These are phyloP conservation scores for Osmerus mordax DNA, from an alignment of 2,113 vertebrate species.

Conservation along the genomic window DNA sequence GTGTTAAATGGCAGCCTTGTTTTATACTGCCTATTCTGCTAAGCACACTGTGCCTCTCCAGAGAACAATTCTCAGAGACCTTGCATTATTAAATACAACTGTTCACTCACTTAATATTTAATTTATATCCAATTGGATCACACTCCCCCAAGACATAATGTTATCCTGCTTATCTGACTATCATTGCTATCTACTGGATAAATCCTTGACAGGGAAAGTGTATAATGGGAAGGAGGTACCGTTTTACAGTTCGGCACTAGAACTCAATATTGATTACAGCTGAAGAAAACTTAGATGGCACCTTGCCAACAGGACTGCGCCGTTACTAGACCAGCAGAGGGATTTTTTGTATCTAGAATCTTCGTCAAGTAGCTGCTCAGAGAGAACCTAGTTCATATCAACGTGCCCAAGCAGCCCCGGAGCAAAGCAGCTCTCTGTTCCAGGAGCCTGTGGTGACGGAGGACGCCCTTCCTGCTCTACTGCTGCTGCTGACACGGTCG, in stretches of 20 bases:
- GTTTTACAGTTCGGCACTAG: slow-evolving; percentile 41
- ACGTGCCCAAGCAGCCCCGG: slow-evolving; percentile 6
- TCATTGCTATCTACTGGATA: slow-evolving; percentile 60
- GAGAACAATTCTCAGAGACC: slow-evolving; percentile 61
- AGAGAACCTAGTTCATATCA: slow-evolving; percentile 5
- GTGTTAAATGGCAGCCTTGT: slow-evolving; percentile 5
- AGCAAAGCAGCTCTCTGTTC: slow-evolving; percentile 3
- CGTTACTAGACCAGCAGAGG: slow-evolving; percentile 2
- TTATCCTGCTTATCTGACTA: slow-evolving; percentile 73
- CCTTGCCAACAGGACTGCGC: neutral
- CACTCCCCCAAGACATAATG: slow-evolving; percentile 68
- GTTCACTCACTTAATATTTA: slow-evolving; percentile 71
- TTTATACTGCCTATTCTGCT: slow-evolving; percentile 45
- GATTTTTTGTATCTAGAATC: slow-evolving; percentile 6
- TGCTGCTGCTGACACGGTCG: slow-evolving; percentile 44
- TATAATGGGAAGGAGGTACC: slow-evolving; percentile 41
- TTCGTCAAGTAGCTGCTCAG: slow-evolving; percentile 20
- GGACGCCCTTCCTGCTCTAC: slow-evolving; percentile 6
- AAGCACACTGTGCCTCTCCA: slow-evolving; percentile 49
- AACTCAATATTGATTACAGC: slow-evolving; percentile 47
- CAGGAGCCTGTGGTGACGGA: neutral
- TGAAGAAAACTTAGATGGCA: slow-evolving; percentile 37
- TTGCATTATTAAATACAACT: slow-evolving; percentile 72
- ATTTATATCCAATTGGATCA: slow-evolving; percentile 74
- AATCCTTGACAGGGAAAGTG: slow-evolving; percentile 43